Conservation (phyloP, 2,113 vertebrate species). For the Dolichallabes microphthalmus region DNA sequence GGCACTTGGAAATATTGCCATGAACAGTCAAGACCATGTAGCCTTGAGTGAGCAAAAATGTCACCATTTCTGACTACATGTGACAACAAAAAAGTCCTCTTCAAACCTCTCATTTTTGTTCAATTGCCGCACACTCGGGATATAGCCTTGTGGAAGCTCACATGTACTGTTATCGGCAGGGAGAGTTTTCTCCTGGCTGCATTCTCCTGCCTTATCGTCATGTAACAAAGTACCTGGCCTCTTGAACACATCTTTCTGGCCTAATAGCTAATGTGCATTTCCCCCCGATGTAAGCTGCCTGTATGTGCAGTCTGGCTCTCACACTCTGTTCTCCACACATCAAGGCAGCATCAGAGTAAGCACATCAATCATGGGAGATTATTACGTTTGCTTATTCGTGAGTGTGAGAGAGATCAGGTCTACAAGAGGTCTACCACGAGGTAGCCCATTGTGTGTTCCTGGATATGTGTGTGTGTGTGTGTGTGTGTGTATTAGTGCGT, state of each 20-base stretch:
- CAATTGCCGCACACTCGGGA: neutral
- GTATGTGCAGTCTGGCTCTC: slow-evolving; percentile 24
- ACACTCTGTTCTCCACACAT: slow-evolving; percentile 6
- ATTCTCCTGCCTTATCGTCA: slow-evolving; percentile 76
- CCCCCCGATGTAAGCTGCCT: slow-evolving; percentile 21
- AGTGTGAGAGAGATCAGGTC: slow-evolving; percentile 51
- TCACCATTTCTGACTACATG: neutral
- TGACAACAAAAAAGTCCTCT: neutral
- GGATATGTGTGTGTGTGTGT: slow-evolving; percentile 40
- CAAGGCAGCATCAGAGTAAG: slow-evolving; percentile 14
- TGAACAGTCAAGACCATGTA: neutral
- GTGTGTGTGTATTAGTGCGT: slow-evolving; percentile 33
- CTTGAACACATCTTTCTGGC: slow-evolving; percentile 63
- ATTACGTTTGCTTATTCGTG: slow-evolving; percentile 52
- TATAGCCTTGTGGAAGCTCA: neutral
- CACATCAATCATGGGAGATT: slow-evolving; percentile 41
- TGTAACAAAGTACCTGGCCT: slow-evolving; percentile 72
- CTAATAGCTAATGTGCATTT: slow-evolving; percentile 27
- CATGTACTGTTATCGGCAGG: slow-evolving; percentile 15
- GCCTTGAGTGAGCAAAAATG: neutral
- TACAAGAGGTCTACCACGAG: slow-evolving; percentile 51
- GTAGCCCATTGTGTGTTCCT: slow-evolving; percentile 26
- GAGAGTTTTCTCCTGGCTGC: slow-evolving; percentile 72
- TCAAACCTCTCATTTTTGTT: neutral
- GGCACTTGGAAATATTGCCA: neutral